These are phyloP conservation scores for Archivesica marissinica DNA, from an alignment of 1,140 invertebrate genomes.

Conservation along the genomic window DNA sequence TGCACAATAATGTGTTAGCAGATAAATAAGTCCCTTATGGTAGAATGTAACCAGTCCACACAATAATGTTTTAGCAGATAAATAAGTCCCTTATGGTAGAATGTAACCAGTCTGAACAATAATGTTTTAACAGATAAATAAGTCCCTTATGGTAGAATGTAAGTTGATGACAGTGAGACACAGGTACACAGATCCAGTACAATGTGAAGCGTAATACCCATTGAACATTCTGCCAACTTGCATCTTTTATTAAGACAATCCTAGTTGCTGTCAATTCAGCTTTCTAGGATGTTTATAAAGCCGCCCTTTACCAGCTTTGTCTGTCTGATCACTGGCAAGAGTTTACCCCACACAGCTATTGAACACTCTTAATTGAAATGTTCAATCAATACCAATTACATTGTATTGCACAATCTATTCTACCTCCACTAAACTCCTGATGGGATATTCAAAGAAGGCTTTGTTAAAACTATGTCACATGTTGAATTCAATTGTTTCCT, in stretches of 20 bases:
- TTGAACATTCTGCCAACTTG: not conserved
- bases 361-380: not conserved
- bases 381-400: constrained; percentile 8
- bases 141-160: too few relatives aligned
- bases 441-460: not conserved
- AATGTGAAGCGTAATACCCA: too few relatives aligned
- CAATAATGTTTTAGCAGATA: too few relatives aligned
- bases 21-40: too few relatives aligned
- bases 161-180: too few relatives aligned
- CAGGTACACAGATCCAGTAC: too few relatives aligned
- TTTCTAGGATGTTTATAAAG: not conserved
- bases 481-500: not conserved
- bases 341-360: not conserved
- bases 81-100: too few relatives aligned
- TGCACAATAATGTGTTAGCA: too few relatives aligned
- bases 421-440: not conserved
- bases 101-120: too few relatives aligned
- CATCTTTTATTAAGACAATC: not conserved
- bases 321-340: not conserved
- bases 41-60: too few relatives aligned
- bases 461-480: constrained; percentile 10
- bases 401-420: constrained; percentile 7
- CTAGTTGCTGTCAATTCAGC: not conserved
- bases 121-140: too few relatives aligned
- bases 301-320: not conserved